Percentiles rank a stretch among this genome's conserved stretches.
Conservation (phyloP, 2,113 vertebrate species). For the Caranx ignobilis region DNA sequence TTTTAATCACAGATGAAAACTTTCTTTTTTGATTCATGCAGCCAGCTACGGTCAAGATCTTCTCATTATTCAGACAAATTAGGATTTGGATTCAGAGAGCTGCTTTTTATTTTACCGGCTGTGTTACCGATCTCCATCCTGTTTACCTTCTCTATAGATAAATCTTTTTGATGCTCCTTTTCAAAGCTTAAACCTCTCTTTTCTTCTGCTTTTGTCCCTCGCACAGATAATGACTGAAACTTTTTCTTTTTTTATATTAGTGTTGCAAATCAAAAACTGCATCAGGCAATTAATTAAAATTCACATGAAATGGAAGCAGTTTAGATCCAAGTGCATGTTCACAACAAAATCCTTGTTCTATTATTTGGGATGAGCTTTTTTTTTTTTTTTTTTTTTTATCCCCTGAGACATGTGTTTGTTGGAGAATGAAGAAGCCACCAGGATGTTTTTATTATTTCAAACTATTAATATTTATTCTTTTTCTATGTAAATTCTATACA, state of each 20-base stretch:
- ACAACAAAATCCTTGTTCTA: not conserved
- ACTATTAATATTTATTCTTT: not conserved
- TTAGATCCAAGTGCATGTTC: conserved; percentile 1
- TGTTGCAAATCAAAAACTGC: conserved; percentile 19
- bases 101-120: conserved; percentile 46
- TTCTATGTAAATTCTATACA: not conserved
- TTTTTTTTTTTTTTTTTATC: not conserved
- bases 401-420: not conserved
- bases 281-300: conserved; percentile 27
- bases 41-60: conserved; percentile 32
- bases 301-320: conserved; percentile 11
- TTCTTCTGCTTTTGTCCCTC: conserved; percentile 53
- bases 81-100: conserved; percentile 61
- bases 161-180: conserved; percentile 70
- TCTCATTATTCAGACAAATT: conserved; percentile 68
- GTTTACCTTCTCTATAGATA: conserved; percentile 67
- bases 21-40: conserved; percentile 49
- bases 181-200: conserved; percentile 61
- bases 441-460: not conserved
- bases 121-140: conserved; percentile 53
- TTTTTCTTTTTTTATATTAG: not conserved
- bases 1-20: conserved; percentile 59
- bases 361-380: conserved; percentile 6
- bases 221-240: conserved; percentile 52
- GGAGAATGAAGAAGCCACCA: not conserved